Percentiles rank a stretch among this genome's conserved stretches.
These are phyloP conservation scores for Lineus longissimus DNA, from an alignment of 1,140 invertebrate genomes.

Conservation along the genomic window DNA sequence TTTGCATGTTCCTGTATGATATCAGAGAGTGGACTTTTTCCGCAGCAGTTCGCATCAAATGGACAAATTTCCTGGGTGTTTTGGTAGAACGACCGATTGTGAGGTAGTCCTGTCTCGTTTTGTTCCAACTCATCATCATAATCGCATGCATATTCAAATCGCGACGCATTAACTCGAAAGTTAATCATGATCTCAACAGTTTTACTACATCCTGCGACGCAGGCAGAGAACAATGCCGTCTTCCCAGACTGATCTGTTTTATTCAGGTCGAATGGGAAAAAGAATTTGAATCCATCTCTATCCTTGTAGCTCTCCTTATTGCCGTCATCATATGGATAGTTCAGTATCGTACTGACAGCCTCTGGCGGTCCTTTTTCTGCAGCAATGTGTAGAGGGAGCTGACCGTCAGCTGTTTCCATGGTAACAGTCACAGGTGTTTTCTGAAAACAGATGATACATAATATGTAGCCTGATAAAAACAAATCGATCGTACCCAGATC, in stretches of 20 bases:
- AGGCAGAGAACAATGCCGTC: conserved; percentile 41
- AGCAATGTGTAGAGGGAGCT: conserved; percentile 88
- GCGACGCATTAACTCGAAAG: not conserved
- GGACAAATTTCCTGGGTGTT: not conserved
- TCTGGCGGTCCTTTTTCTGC: conserved; percentile 78
- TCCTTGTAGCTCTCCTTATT: conserved; percentile 24
- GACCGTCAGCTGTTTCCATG: conserved; percentile 82
- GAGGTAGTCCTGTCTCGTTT: not conserved
- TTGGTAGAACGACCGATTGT: not conserved
- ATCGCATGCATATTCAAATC: not conserved
- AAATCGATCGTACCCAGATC: conserved; percentile 64
- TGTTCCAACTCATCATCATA: not conserved
- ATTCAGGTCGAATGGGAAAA: conserved; percentile 33
- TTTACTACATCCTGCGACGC: conserved; percentile 28
- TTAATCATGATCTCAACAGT: conserved; percentile 23
- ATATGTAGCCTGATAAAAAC: conserved; percentile 48
- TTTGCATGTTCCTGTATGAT: conserved; percentile 52
- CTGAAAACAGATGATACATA: conserved; percentile 46
- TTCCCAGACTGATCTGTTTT: conserved; percentile 33
- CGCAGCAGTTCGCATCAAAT: conserved; percentile 16
- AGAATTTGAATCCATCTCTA: conserved; percentile 16
- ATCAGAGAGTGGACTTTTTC: conserved; percentile 29
- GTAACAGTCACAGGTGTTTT: conserved; percentile 63
- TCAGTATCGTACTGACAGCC: conserved; percentile 65
- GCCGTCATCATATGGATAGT: conserved; percentile 71